Percentiles rank a stretch among this genome's conserved stretches.
phyloP scores from a whole-genome alignment of 2,113 vertebrate genomes.

The Tetraodon nigroviridis region DNA sequence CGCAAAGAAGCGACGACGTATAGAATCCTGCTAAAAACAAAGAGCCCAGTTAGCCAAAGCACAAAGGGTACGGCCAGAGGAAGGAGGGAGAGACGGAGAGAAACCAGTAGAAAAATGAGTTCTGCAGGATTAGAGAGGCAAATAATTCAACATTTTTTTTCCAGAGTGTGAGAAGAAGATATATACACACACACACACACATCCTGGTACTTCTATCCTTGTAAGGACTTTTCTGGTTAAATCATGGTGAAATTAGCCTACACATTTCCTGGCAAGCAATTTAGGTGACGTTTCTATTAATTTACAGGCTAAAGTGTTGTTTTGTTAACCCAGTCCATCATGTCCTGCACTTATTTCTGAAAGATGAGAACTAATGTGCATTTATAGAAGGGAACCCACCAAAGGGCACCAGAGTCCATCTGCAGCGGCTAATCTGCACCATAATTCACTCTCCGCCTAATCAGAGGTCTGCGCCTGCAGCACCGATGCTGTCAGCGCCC shows the following conservation, averaged over 20 bases:
- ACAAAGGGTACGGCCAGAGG: slow-evolving; percentile 1
- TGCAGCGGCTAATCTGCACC: slow-evolving; percentile 3
- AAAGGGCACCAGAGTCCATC: too few relatives aligned
- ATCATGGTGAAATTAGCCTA: slow-evolving; percentile 43
- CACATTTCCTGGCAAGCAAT: not conserved
- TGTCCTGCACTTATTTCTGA: slow-evolving; percentile 11
- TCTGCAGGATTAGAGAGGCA: slow-evolving; percentile 69
- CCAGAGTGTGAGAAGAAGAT: slow-evolving; percentile 60
- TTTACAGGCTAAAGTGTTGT: slow-evolving; percentile 1
- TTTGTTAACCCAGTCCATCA: slow-evolving; percentile 10
- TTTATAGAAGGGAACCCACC: slow-evolving; percentile 14
- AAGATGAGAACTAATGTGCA: slow-evolving; percentile 10
- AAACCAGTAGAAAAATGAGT: slow-evolving; percentile 39
- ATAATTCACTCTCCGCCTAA: slow-evolving; percentile 22
- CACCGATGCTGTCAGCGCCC: slow-evolving; percentile 42
- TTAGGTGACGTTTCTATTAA: not conserved
- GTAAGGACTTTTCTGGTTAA: too few relatives aligned
- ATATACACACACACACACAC: slow-evolving; percentile 24
- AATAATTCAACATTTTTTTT: slow-evolving; percentile 55
- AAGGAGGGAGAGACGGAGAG: slow-evolving; percentile 2
- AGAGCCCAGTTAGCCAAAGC: slow-evolving; percentile 62
- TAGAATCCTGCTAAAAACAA: slow-evolving; percentile 5
- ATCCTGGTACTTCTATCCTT: too few relatives aligned
- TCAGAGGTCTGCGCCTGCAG: slow-evolving; percentile 31
- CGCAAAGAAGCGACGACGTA: slow-evolving; percentile 3